Conservation (phyloP, 2,113 vertebrate species). For the Saccopteryx leptura region DNA sequence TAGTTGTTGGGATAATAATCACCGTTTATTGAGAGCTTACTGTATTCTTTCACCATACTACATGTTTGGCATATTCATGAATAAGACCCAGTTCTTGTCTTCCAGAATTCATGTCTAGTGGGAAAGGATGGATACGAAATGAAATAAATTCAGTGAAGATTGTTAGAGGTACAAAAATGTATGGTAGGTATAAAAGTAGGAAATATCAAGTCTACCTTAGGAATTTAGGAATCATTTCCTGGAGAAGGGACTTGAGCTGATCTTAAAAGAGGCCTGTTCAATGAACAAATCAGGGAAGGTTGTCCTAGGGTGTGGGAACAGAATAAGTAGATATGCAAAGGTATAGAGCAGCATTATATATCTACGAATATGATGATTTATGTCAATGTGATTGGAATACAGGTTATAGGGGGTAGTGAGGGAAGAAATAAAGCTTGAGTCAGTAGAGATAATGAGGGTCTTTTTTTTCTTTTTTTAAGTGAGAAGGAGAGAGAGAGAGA, state of each 20-base stretch:
- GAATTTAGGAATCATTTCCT: conserved; percentile 6
- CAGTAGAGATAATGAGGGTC: not conserved
- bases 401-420: not conserved
- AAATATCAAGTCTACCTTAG: not conserved
- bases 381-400: not conserved
- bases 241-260: conserved; percentile 7
- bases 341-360: not conserved
- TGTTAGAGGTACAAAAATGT: not conserved
- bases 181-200: not conserved
- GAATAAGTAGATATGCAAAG: not conserved
- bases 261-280: not conserved
- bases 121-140: not conserved
- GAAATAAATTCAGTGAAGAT: not conserved
- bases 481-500: too few species aligned
- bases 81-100: conserved; percentile 26
- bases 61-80: not conserved
- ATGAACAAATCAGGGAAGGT: not conserved
- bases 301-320: not conserved
- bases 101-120: not conserved
- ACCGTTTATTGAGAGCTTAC: not conserved
- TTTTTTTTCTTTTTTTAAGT: too few species aligned
- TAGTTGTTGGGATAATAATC: not conserved
- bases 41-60: not conserved
- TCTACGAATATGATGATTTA: not conserved
- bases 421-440: not conserved